A percentile compares a stretch with the other conserved stretches of the same genome.
Evolutionary conservation across 1,140 invertebrate species (phyloP).

Genomic region (Drosophila nebulosa): DNA sequence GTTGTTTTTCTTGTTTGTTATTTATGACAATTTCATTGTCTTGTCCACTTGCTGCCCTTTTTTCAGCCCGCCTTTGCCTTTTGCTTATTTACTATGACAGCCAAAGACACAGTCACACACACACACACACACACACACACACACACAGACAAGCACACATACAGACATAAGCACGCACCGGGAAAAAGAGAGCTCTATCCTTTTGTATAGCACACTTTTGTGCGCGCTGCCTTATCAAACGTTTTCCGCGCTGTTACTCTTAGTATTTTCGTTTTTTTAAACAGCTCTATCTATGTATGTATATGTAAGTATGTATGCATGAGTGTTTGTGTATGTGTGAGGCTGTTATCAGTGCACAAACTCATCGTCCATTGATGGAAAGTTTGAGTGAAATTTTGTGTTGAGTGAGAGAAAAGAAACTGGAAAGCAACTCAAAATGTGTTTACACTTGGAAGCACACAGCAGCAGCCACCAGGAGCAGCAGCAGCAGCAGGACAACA

Average conservation of each 20-base stretch:
- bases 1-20: conserved; percentile 60
- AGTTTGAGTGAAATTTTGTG: conserved; percentile 59
- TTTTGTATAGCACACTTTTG: conserved; percentile 71
- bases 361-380: conserved; percentile 73
- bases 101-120: background rate
- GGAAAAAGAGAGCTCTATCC: conserved; percentile 29
- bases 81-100: conserved; percentile 58
- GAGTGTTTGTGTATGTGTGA: conserved; percentile 21
- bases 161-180: conserved; percentile 14
- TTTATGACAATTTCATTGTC: conserved; percentile 79
- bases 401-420: conserved; percentile 45
- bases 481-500: conserved; percentile 7
- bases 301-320: background rate
- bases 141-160: conserved; percentile 17
- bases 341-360: conserved; percentile 69
- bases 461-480: background rate
- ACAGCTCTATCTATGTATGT: conserved; percentile 35
- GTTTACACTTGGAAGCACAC: conserved; percentile 69
- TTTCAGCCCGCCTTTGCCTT: conserved; percentile 64
- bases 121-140: conserved; percentile 7
- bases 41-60: conserved; percentile 73
- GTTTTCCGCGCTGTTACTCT: conserved; percentile 75
- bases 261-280: conserved; percentile 46
- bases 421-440: conserved; percentile 37
- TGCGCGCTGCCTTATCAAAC: conserved; percentile 68